These are phyloP conservation scores for Hyla sarda DNA, from an alignment of 2,113 vertebrate genomes.

Conservation along the genomic window DNA sequence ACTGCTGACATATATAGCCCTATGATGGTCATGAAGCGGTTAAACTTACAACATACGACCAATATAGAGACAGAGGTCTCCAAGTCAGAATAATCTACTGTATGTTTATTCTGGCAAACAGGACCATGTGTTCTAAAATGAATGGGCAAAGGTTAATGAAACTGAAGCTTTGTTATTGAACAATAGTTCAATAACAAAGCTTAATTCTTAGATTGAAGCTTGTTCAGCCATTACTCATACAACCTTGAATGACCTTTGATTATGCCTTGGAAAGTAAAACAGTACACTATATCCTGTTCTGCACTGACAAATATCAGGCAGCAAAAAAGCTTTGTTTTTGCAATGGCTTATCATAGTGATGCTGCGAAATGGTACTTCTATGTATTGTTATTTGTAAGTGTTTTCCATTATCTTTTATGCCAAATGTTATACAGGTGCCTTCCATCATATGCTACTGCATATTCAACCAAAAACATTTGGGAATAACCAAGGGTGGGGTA, in stretches of 20 bases:
- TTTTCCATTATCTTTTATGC: too few relatives aligned
- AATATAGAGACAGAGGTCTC: too few relatives aligned
- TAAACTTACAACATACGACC: neutral
- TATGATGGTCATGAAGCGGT: too few relatives aligned
- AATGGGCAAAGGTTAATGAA: neutral
- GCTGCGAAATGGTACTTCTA: neutral
- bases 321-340: neutral
- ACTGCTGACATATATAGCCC: too few relatives aligned
- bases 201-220: neutral
- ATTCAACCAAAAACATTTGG: too few relatives aligned
- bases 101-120: neutral
- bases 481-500: too few relatives aligned
- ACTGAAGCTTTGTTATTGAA: neutral
- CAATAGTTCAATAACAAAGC: constrained; percentile 9
- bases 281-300: neutral
- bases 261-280: neutral
- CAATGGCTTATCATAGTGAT: neutral
- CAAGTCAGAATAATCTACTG: neutral
- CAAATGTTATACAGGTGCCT: neutral
- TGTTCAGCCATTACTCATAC: constrained; percentile 11
- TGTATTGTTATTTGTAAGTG: neutral
- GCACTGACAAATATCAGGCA: neutral
- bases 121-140: neutral
- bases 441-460: neutral
- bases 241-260: neutral